Base-by-base conservation (phyloP, 1,140 invertebrate species). In the Episyrphus balteatus region DNA sequence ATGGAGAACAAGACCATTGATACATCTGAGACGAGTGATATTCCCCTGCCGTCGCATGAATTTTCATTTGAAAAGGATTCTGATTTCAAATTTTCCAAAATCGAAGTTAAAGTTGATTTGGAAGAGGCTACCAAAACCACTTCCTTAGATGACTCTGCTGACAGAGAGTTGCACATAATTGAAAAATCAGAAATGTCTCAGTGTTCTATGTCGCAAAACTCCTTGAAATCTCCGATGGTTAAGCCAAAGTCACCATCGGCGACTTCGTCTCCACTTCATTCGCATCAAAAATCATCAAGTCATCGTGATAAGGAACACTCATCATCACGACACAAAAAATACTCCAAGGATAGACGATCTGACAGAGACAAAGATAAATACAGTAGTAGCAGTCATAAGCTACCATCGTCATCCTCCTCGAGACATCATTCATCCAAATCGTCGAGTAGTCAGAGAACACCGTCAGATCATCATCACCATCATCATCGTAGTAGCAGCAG, bases 271-370 rank as follows among this genome's bases (percentile, higher is more conserved):
- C 21, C 13, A 17, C 13, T 6, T 3, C 18, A 21, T 18, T 26
- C 13, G 5, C 12, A 42, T n/a, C 15, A 42, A 2, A 42, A 42
- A 17, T 13, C n/a, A n/a, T n/a, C 21, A 5, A 42, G 40, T 21
- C 12, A 42, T 18, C n/a, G 40, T 42, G 21, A 18, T 42, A 26
- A 17, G 14, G 18, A 42, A 6, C 53, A 46, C 1, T 52, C 54
- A 0, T 61, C 61, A 2, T 59, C 57, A 2, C 50, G 53, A 9
- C 55, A 54, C 1, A 66, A 65, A 32, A 65, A 55, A 15, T 44
- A 42, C 37, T 59, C 55, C 6, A 57, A 49, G 30, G 52, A 50
- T 7, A 48, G 15, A 26, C 10, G 58, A 19, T 53, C 53, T 5
- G 51, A 54, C 15, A 57, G 50, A 5, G 36, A 42, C 33, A 46